Evolutionary conservation across 2,113 vertebrate species (phyloP).

Genomic region (Tonatia bakeri): DNA sequence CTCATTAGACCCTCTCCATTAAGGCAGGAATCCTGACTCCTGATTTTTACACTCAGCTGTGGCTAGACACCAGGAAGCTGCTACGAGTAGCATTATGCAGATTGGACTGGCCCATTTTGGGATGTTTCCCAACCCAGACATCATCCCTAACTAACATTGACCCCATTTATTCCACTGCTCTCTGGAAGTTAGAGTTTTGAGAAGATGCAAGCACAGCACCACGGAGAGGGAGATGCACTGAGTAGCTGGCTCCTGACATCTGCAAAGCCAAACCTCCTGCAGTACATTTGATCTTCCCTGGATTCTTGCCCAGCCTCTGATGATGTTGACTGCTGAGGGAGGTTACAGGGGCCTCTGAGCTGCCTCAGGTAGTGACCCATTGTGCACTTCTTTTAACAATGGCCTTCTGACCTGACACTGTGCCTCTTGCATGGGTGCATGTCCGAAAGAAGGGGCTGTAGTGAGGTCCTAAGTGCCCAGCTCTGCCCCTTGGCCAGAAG

Average conservation of each 20-base stretch:
- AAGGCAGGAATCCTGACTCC: background rate
- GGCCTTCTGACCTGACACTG: background rate
- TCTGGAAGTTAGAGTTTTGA: background rate
- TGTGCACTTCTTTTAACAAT: background rate
- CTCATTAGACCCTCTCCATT: background rate
- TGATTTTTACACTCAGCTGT: background rate
- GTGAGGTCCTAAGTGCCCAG: background rate
- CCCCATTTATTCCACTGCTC: background rate
- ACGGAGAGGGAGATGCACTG: background rate
- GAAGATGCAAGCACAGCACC: background rate
- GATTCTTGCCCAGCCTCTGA: background rate
- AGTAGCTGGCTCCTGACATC: background rate
- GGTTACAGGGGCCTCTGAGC: background rate
- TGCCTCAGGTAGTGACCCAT: background rate
- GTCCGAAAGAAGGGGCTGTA: too few relatives aligned
- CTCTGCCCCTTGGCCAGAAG: background rate
- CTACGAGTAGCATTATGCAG: background rate
- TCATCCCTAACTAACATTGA: background rate
- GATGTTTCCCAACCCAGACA: background rate
- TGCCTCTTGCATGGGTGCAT: background rate
- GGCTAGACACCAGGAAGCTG: background rate
- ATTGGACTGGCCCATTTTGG: background rate
- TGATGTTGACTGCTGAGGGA: background rate
- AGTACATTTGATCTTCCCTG: background rate
- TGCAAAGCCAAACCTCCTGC: background rate